Evolutionary conservation across 1,140 invertebrate species (phyloP).

Genomic region (Ectropis grisescens): DNA sequence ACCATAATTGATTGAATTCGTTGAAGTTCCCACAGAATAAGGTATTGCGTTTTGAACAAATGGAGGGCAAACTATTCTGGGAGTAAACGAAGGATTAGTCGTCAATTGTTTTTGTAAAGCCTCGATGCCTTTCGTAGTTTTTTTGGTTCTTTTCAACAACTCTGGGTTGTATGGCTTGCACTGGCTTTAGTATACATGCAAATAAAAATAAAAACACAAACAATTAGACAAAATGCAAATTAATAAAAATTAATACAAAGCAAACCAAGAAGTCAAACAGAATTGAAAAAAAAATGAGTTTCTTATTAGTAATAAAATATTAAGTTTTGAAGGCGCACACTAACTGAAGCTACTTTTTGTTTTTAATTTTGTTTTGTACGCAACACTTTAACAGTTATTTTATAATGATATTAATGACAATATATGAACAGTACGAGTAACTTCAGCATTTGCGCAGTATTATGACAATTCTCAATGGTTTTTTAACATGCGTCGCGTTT

Average conservation of each 20-base stretch:
- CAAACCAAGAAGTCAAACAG: too few relatives aligned
- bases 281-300: too few relatives aligned
- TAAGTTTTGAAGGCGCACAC: too few relatives aligned
- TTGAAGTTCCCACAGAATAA: constrained; percentile 21
- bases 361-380: too few relatives aligned
- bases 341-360: too few relatives aligned
- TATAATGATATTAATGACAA: too few relatives aligned
- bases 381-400: too few relatives aligned
- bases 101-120: constrained; percentile 60
- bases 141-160: constrained; percentile 50
- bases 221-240: constrained; percentile 35
- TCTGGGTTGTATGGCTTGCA: constrained; percentile 65
- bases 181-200: constrained; percentile 48
- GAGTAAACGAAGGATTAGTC: constrained; percentile 61
- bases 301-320: too few relatives aligned
- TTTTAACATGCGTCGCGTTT: too few relatives aligned
- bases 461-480: too few relatives aligned
- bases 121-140: constrained; percentile 48
- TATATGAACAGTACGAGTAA: too few relatives aligned
- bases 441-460: too few relatives aligned
- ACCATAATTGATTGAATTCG: constrained; percentile 28
- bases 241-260: constrained; percentile 15
- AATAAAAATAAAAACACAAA: constrained; percentile 50
- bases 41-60: constrained; percentile 45
- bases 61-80: constrained; percentile 58